phyloP scores from a whole-genome alignment of 2,888 invertebrate species.

The Auanema sp. region DNA sequence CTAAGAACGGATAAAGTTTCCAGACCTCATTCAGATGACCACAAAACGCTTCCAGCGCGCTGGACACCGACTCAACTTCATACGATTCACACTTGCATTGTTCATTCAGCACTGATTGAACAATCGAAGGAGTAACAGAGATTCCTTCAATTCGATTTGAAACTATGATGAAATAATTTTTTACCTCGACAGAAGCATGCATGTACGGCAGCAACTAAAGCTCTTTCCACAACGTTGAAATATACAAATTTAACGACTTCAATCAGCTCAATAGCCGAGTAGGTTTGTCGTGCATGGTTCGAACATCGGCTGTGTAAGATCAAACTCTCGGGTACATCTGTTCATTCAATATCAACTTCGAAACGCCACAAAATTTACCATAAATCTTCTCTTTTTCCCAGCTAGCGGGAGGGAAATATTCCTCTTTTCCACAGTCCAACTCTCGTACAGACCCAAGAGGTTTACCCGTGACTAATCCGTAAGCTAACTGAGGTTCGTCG shows the following conservation, averaged over 20 bases:
- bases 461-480: slow-evolving; percentile 11
- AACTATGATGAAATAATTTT: not conserved
- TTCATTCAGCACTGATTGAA: slow-evolving; percentile 22
- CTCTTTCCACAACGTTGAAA: slow-evolving; percentile 6
- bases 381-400: not conserved
- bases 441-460: not conserved
- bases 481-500: slow-evolving; percentile 10
- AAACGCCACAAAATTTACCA: not conserved
- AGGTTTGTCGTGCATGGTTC: not conserved
- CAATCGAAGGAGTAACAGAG: slow-evolving; percentile 1
- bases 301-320: not conserved
- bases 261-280: slow-evolving; percentile 3
- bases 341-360: not conserved
- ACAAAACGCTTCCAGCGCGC: slow-evolving; percentile 28
- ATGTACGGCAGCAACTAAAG: slow-evolving; percentile 5
- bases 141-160: not conserved
- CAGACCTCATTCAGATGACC: slow-evolving; percentile 23
- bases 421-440: not conserved
- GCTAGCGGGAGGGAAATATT: slow-evolving; percentile 5
- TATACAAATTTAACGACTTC: slow-evolving; percentile 7
- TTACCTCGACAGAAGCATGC: slow-evolving; percentile 7
- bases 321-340: not conserved
- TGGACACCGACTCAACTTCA: slow-evolving; percentile 28
- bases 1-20: no score
- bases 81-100: slow-evolving; percentile 23